Conservation (phyloP, 2,113 vertebrate genomes). For the Harpagus bidentatus region DNA sequence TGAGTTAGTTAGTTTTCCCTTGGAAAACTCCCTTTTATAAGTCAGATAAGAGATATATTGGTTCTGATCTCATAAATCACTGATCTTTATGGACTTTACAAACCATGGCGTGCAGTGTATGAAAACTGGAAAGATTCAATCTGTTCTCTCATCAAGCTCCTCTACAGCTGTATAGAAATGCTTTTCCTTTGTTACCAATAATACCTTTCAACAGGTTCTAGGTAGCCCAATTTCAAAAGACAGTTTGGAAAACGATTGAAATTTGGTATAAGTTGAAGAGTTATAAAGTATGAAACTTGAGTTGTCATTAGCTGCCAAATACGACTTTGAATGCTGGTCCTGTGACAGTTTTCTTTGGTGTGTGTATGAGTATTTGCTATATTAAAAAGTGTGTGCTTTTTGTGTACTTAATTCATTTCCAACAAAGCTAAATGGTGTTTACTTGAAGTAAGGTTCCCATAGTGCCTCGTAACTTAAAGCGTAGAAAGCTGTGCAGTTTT, state of each 20-base stretch:
- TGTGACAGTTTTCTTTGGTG: background rate
- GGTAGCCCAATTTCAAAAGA: background rate
- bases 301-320: background rate
- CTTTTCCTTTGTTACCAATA: background rate
- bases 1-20: background rate
- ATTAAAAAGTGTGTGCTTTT: background rate
- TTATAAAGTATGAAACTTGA: background rate
- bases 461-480: background rate
- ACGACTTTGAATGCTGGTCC: background rate
- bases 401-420: background rate
- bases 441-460: background rate
- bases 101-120: rapidly evolving
- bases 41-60: background rate
- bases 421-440: background rate
- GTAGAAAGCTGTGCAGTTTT: background rate
- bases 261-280: background rate
- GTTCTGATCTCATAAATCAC: background rate
- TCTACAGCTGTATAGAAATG: background rate
- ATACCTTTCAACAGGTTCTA: background rate
- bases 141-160: background rate
- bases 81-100: background rate
- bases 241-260: background rate
- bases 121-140: background rate
- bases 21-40: background rate
- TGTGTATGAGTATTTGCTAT: background rate